These are phyloP conservation scores for Eptatretus burgeri DNA, from an alignment of 2,113 vertebrate genomes.

Conservation along the genomic window DNA sequence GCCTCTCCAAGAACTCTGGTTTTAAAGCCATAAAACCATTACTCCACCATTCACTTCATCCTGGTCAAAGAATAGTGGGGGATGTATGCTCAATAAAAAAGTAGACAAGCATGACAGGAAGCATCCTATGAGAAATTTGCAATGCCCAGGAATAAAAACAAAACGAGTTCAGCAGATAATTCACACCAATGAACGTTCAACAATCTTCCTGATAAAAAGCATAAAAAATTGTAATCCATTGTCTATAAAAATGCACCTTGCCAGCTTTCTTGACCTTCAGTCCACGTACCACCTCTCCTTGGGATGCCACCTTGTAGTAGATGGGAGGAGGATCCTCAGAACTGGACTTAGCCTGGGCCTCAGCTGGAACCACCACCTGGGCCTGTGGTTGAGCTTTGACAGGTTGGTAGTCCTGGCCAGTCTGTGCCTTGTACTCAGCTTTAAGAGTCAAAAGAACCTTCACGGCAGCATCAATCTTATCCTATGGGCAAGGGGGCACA, in stretches of 20 bases:
- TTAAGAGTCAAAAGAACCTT: conserved; percentile 32
- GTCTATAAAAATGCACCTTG: conserved; percentile 24
- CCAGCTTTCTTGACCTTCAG: conserved; percentile 48
- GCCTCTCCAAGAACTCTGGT: too few species aligned
- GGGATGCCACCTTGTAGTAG: conserved; percentile 30
- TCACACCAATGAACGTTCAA: too few species aligned
- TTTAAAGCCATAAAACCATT: too few species aligned
- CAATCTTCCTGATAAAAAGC: too few species aligned
- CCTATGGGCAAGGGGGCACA: conserved; percentile 14
- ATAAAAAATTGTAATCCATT: too few species aligned
- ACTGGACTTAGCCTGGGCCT: neutral
- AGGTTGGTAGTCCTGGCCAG: conserved; percentile 29
- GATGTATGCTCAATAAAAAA: too few species aligned
- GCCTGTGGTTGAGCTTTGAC: neutral
- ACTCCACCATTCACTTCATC: too few species aligned
- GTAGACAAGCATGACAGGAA: too few species aligned
- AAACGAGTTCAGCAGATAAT: too few species aligned
- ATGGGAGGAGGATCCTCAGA: conserved; percentile 12
- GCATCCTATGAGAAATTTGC: too few species aligned
- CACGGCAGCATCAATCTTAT: conserved; percentile 32
- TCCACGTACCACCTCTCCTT: conserved; percentile 57
- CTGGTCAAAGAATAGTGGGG: too few species aligned
- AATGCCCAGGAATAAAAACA: too few species aligned
- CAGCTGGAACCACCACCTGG: neutral
- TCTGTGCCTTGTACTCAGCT: conserved; percentile 30